These are phyloP conservation scores for Oscheius myriophilus DNA, from an alignment of 2,888 invertebrate genomes.

Conservation along the genomic window DNA sequence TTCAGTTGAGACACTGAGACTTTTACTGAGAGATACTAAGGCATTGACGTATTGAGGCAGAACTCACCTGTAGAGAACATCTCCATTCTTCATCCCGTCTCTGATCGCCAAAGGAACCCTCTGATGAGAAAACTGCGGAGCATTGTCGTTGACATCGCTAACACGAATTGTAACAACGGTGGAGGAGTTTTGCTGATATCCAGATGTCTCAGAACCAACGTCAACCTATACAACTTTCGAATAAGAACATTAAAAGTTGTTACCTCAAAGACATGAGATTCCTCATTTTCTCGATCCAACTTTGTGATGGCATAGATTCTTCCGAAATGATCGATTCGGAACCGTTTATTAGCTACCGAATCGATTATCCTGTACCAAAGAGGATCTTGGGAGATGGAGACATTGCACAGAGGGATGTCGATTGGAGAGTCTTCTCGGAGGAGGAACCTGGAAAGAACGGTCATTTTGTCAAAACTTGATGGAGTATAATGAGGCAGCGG, in stretches of 20 bases:
- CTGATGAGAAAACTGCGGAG: constrained; percentile 30
- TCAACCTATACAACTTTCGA: constrained; percentile 28
- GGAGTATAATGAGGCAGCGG: too few relatives aligned
- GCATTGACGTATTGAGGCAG: too few relatives aligned
- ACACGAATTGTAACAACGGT: constrained; percentile 35
- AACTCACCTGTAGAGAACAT: constrained; percentile 32
- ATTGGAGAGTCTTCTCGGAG: constrained; percentile 34
- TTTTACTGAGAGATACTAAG: too few relatives aligned
- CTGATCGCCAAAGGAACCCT: constrained; percentile 21
- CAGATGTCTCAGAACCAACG: constrained; percentile 24
- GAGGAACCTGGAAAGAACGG: constrained; percentile 34
- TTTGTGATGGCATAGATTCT: constrained; percentile 32
- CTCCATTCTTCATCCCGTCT: constrained; percentile 37
- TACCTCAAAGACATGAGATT: constrained; percentile 27
- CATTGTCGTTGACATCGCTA: constrained; percentile 50
- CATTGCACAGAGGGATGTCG: constrained; percentile 36
- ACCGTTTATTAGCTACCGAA: constrained; percentile 30
- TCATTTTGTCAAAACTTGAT: too few relatives aligned
- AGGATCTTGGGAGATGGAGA: constrained; percentile 32
- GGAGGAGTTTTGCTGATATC: constrained; percentile 23
- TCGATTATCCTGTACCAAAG: constrained; percentile 39
- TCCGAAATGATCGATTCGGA: constrained; percentile 42
- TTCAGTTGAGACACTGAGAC: too few relatives aligned
- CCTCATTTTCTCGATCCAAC: constrained; percentile 29
- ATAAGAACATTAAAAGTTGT: too few relatives aligned